Conservation (phyloP, 2,797 vertebrate genomes). For the Chelonia mydas region DNA sequence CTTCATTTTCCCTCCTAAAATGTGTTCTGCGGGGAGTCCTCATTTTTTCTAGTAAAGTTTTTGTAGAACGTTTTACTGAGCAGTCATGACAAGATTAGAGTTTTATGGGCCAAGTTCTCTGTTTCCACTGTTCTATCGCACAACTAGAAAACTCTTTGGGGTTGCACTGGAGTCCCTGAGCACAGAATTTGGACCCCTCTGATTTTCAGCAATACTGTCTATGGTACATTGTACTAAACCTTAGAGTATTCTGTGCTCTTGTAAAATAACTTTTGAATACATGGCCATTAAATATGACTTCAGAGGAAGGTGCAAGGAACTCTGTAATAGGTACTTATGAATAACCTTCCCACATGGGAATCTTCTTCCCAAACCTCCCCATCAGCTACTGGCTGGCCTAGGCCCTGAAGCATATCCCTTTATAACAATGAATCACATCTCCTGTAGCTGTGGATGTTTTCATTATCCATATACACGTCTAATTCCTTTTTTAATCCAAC, state of each 20-base stretch:
- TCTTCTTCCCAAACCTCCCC: not conserved
- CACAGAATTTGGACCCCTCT: not conserved
- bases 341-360: not conserved
- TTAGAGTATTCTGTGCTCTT: constrained; percentile 16
- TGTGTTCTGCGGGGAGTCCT: not conserved
- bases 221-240: not conserved
- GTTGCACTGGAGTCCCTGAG: not conserved
- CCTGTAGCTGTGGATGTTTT: not conserved
- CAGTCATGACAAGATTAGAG: not conserved
- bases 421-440: not conserved
- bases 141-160: not conserved
- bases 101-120: not conserved
- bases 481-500: not conserved
- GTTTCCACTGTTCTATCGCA: not conserved
- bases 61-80: not conserved
- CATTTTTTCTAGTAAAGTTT: constrained; percentile 13
- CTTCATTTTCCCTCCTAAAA: not conserved
- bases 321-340: not conserved
- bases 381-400: not conserved
- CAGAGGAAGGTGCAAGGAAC: not conserved
- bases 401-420: not conserved
- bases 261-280: not conserved
- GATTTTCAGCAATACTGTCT: not conserved
- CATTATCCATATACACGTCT: not conserved
- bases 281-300: not conserved